These are phyloP conservation scores for Metridium senile DNA, from an alignment of 92 coral and sea anemone species.

Conservation along the genomic window DNA sequence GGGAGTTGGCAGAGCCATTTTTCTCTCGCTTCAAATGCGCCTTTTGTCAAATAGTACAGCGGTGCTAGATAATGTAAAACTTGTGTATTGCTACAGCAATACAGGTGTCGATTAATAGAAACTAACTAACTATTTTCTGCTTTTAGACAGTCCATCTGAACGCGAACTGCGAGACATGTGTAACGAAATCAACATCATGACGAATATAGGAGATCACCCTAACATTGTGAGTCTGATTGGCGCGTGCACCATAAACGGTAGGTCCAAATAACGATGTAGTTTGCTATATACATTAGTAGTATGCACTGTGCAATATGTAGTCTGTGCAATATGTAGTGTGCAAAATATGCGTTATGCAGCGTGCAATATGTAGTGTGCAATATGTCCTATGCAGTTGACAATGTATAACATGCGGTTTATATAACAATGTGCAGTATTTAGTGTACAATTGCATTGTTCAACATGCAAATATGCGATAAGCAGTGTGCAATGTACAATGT, in stretches of 20 bases:
- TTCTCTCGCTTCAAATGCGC: too few species aligned
- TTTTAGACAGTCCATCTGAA: constrained; percentile 13
- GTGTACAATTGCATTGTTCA: too few species aligned
- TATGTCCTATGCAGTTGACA: too few species aligned
- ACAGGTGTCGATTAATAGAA: neutral
- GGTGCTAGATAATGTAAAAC: too few species aligned
- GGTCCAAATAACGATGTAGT: neutral
- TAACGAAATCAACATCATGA: constrained; percentile 15
- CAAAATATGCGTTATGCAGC: too few species aligned
- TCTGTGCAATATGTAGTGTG: neutral
- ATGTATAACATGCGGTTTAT: too few species aligned
- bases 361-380: too few species aligned
- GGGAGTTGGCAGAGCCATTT: too few species aligned
- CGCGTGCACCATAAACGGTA: constrained; percentile 23
- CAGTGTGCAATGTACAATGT: too few species aligned
- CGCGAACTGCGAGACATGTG: constrained; percentile 17
- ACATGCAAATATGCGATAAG: too few species aligned
- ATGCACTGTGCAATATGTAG: neutral
- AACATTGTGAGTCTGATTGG: constrained; percentile 32
- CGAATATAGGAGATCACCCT: constrained; percentile 25
- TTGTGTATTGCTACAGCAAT: neutral
- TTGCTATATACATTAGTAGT: neutral
- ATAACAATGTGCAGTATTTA: too few species aligned
- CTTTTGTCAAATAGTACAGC: too few species aligned
- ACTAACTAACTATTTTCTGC: neutral